Evolutionary conservation across 2,797 vertebrate species (phyloP).

Genomic region (Mormyrops boulengeri): DNA sequence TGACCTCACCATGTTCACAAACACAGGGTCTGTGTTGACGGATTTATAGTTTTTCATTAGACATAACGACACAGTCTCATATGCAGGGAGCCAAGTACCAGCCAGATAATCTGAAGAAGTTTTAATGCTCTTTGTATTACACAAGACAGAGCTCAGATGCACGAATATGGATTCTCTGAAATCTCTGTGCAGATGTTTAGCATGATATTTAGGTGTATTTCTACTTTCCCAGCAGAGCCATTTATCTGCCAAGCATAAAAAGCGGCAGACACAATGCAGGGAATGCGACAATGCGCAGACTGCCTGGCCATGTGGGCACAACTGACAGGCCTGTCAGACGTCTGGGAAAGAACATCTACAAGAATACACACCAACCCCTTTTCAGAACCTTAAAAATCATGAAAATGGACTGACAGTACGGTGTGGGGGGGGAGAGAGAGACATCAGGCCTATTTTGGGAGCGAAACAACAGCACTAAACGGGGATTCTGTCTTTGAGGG

Average conservation of each 20-base stretch:
- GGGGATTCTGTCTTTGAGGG: neutral
- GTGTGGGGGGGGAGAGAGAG: neutral
- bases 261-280: neutral
- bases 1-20: neutral
- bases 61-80: neutral
- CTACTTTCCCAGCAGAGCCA: neutral
- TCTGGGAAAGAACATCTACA: neutral
- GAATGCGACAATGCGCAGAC: neutral
- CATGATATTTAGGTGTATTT: neutral
- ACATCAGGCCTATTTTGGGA: neutral
- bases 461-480: neutral
- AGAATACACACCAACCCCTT: neutral
- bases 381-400: neutral
- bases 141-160: constrained; percentile 9
- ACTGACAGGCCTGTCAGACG: neutral
- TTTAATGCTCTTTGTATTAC: neutral
- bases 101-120: neutral
- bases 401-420: neutral
- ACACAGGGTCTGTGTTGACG: neutral
- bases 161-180: neutral
- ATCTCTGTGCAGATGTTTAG: neutral
- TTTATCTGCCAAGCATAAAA: neutral
- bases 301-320: neutral
- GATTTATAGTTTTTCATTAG: neutral
- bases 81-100: neutral